Evolutionary conservation across 2,113 vertebrate species (phyloP), one percentile per base, ranked within the genome.

Genomic region (Pseudonaja textilis): DNA sequence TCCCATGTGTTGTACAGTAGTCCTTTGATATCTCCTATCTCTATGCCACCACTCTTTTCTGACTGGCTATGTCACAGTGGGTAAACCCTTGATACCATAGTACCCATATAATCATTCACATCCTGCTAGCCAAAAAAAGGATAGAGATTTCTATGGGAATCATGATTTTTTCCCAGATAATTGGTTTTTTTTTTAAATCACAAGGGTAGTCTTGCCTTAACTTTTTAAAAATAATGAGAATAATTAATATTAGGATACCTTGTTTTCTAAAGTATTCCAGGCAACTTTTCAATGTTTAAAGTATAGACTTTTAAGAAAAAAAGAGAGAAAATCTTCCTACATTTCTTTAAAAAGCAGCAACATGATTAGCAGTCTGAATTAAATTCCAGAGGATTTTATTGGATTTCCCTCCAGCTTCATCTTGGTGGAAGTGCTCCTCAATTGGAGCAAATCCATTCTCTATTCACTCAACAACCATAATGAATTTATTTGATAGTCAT

Each of bases 401-500:
- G 42, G 25, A 10, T 95, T 96, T 95, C 91, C 91, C 90, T 88
- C 0, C 87, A 85, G 90, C 87, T 93, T 55, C 55, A 52, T 92
- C 89, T 59, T 89, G 93, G 26, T 90, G 45, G 90, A 94, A 96
- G 81, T 85, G 10, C 87, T 95, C 22, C 34, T 94, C 45, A 95
- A 55, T 56, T 92, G 2, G 47, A 94, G 4, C 52, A 94, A 93
- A 95, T 93, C 90, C 42, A 95, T 95, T 96, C 94, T 47, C 11
- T 95, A 87, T 95, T 94, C 59, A 90, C 93, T 96, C 91, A 93
- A 55, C 88, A 52, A 91, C 59, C 0, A 0, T 93, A 96, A 94
- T 96, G 10, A 94, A 96, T 95, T 95, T 52, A 95, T 95, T 96
- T 95, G 74, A 81, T 92, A 92, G 59, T 93, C 93, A 92, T 89